Evolutionary conservation across 2,113 vertebrate genomes (phyloP).

Genomic region (Paedocypris sp.): DNA sequence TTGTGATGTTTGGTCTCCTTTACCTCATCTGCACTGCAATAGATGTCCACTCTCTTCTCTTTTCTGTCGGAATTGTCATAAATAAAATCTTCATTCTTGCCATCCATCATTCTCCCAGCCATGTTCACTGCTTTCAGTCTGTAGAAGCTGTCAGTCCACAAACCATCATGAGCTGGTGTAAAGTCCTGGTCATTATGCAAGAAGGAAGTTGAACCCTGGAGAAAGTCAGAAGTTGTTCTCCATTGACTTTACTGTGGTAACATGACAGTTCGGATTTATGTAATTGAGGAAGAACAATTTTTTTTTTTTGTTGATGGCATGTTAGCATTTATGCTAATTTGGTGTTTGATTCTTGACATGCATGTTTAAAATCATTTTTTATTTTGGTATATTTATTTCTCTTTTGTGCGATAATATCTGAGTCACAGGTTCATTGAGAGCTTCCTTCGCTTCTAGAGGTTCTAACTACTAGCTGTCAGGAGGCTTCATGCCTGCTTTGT

Average conservation of each 20-base stretch:
- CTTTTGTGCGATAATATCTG: not conserved
- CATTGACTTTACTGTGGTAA: too few species aligned
- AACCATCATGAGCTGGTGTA: too few species aligned
- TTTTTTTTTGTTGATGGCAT: too few species aligned
- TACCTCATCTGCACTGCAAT: not conserved
- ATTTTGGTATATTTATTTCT: not conserved
- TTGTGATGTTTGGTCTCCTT: not conserved
- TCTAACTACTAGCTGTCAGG: conserved; percentile 1
- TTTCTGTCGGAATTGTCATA: not conserved
- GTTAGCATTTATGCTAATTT: too few species aligned
- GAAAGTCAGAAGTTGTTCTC: too few species aligned
- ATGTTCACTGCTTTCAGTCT: not conserved
- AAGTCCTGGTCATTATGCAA: too few species aligned
- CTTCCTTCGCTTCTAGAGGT: not conserved
- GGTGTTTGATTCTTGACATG: too few species aligned
- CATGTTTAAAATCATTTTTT: too few species aligned
- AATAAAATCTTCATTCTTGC: not conserved
- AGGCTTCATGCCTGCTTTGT: not conserved
- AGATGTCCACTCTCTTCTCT: conserved; percentile 1
- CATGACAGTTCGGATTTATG: too few species aligned
- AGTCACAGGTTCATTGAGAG: not conserved
- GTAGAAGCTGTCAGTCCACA: too few species aligned
- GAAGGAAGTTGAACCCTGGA: too few species aligned
- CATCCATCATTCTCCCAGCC: not conserved
- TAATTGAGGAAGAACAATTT: too few species aligned